Conservation (phyloP, 2,113 vertebrate genomes). For the Brienomyrus brachyistius region DNA sequence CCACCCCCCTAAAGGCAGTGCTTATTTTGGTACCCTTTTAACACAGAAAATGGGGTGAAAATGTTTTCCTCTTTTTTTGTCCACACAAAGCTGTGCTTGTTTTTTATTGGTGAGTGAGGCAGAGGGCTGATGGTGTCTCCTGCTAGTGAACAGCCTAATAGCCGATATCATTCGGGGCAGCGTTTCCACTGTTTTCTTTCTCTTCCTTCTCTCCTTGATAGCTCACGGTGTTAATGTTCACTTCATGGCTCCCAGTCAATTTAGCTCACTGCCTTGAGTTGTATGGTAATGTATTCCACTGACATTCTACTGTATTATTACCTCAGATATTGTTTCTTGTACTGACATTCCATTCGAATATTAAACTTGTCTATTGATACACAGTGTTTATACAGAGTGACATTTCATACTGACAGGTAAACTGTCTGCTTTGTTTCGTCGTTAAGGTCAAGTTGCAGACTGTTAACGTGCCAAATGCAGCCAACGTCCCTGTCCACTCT, state of each 20-base stretch:
- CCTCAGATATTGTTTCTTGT: constrained; percentile 55
- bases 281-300: constrained; percentile 48
- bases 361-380: constrained; percentile 46
- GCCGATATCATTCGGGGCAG: neutral
- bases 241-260: constrained; percentile 14
- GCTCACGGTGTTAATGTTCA: constrained; percentile 25
- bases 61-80: neutral
- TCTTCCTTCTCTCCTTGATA: neutral
- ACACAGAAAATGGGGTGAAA: neutral
- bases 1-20: neutral
- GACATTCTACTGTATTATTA: constrained; percentile 50
- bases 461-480: constrained; percentile 38
- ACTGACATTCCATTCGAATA: constrained; percentile 44
- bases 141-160: neutral
- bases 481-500: constrained; percentile 24
- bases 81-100: neutral
- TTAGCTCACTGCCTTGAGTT: neutral
- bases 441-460: constrained; percentile 47
- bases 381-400: constrained; percentile 43
- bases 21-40: neutral
- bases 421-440: constrained; percentile 41
- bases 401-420: constrained; percentile 47
- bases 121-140: neutral
- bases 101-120: neutral
- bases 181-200: neutral